Conservation (phyloP, 35 echinoderm and acorn worm genomes). For the Patiria miniata region DNA sequence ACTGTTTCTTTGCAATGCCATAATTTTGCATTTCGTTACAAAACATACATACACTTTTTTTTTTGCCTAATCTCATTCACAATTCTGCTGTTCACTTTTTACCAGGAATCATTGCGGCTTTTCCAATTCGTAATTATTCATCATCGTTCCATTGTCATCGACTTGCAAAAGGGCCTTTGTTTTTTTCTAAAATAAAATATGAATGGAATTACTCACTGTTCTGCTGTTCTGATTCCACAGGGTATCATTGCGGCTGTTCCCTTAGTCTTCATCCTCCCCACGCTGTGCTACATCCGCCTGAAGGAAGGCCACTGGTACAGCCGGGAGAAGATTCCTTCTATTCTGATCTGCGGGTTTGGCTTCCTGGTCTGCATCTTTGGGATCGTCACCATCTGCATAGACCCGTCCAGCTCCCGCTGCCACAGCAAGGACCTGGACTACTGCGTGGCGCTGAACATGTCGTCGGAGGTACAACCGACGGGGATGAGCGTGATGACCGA, state of each 20-base stretch:
- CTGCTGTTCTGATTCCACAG: conserved; percentile 38
- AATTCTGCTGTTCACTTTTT: too few species aligned
- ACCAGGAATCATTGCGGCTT: too few species aligned
- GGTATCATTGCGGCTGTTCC: conserved; percentile 90
- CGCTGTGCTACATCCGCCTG: conserved; percentile 71
- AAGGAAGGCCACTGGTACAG: conserved; percentile 67
- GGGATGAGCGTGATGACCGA: too few species aligned
- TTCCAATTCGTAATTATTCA: too few species aligned
- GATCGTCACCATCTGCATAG: conserved; percentile 69
- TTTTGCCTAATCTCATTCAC: too few species aligned
- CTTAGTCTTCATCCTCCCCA: conserved; percentile 78
- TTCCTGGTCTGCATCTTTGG: conserved; percentile 69
- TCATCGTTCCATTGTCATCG: too few species aligned
- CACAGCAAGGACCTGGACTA: conserved; percentile 60
- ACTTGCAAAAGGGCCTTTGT: too few species aligned
- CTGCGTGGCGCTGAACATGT: conserved; percentile 25
- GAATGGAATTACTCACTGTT: background rate
- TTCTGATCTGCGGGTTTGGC: conserved; percentile 62
- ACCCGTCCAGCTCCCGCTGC: conserved; percentile 45
- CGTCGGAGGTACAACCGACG: too few species aligned
- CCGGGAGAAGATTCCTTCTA: conserved; percentile 73
- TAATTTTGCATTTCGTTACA: too few species aligned
- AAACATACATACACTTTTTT: too few species aligned
- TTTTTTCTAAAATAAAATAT: too few species aligned
- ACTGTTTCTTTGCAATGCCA: too few species aligned